Evolutionary conservation across 2,888 invertebrate species (phyloP).

Genomic region (Ochropacha duplaris): DNA sequence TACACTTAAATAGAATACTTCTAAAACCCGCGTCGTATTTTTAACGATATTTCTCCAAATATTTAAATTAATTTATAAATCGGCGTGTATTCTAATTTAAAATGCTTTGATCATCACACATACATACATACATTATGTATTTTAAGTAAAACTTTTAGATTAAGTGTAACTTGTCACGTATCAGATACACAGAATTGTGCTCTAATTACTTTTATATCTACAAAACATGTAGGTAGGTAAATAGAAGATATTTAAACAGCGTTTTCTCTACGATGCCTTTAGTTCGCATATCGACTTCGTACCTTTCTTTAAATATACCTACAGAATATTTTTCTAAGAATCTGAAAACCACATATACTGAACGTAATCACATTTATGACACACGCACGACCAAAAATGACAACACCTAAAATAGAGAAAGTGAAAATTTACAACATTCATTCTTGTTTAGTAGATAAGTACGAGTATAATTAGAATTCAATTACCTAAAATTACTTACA

Average conservation of each 20-base stretch:
- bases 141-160: slow-evolving; percentile 15
- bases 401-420: slow-evolving; percentile 74
- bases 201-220: neutral
- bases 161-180: slow-evolving; percentile 11
- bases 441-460: no score
- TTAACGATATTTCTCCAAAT: slow-evolving; percentile 51
- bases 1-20: slow-evolving; percentile 81
- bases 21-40: slow-evolving; percentile 80
- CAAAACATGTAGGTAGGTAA: slow-evolving; percentile 25
- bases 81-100: slow-evolving; percentile 42
- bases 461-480: slow-evolving; percentile 31
- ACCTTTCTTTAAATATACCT: slow-evolving; percentile 4
- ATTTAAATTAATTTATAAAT: slow-evolving; percentile 42
- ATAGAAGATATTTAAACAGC: slow-evolving; percentile 37
- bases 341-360: slow-evolving; percentile 68
- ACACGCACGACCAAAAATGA: slow-evolving; percentile 60
- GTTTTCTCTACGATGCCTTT: slow-evolving; percentile 38
- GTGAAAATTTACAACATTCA: slow-evolving; percentile 70
- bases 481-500: slow-evolving; percentile 41
- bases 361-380: slow-evolving; percentile 59
- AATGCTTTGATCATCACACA: slow-evolving; percentile 48
- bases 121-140: slow-evolving; percentile 27
- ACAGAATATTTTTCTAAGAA: slow-evolving; percentile 46
- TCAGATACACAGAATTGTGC: neutral
- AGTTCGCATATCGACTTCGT: slow-evolving; percentile 22